Conservation (phyloP, 1,140 invertebrate species). For the Trichoplusia ni region DNA sequence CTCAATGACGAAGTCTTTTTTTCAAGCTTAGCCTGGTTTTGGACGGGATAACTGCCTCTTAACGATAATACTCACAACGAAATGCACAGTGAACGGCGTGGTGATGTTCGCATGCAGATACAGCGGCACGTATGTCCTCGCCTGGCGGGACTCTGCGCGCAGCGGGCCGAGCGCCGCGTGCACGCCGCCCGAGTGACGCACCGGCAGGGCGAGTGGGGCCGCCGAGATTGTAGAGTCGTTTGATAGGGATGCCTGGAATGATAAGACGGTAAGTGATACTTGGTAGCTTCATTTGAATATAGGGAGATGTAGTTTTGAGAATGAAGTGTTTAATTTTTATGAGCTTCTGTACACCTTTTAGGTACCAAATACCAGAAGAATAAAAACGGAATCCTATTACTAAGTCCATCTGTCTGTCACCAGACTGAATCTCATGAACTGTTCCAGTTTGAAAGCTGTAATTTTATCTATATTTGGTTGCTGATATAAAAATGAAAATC, state of each 20-base stretch:
- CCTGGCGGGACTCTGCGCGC: constrained; percentile 34
- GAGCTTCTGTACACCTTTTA: no score
- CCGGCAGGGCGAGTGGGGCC: constrained; percentile 35
- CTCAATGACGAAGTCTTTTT: no score
- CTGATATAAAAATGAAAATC: no score
- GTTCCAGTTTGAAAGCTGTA: no score
- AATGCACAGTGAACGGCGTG: constrained; percentile 62
- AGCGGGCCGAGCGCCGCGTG: constrained; percentile 57
- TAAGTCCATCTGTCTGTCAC: no score
- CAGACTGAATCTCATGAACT: no score
- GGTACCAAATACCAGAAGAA: not conserved
- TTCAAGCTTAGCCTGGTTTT: not conserved
- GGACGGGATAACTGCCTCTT: not conserved
- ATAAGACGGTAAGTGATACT: not conserved
- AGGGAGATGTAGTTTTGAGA: no score
- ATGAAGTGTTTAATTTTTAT: no score
- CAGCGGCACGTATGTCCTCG: constrained; percentile 54
- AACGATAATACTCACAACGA: constrained; percentile 55
- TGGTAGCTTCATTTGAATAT: no score
- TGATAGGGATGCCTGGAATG: constrained; percentile 48
- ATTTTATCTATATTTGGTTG: no score
- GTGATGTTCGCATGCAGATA: constrained; percentile 50
- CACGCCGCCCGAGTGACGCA: constrained; percentile 19
- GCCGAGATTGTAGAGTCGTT: constrained; percentile 43
- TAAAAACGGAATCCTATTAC: no score